phyloP scores from a whole-genome alignment of 2,797 vertebrate genomes.

The Hafferia zeledoni region DNA sequence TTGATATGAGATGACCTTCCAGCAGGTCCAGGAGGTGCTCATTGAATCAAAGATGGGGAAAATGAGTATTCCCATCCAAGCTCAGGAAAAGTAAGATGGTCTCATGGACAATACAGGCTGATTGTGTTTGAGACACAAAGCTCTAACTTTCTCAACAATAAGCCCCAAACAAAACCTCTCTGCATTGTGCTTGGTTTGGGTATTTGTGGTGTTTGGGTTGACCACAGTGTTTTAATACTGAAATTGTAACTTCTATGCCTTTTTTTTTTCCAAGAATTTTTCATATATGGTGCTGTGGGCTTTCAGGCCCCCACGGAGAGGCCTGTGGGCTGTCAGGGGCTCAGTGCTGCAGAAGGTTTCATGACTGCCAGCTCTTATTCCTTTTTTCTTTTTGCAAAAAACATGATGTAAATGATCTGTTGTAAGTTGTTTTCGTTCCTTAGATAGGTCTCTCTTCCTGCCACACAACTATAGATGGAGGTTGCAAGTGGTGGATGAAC shows the following conservation, averaged over 20 bases:
- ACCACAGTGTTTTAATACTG: background rate
- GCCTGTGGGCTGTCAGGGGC: background rate
- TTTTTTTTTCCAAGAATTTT: background rate
- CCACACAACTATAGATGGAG: fast-evolving
- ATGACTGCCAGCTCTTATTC: background rate
- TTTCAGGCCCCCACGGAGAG: background rate
- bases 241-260: background rate
- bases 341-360: background rate
- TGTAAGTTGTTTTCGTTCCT: background rate
- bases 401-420: too few relatives aligned
- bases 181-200: background rate
- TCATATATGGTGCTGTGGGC: background rate
- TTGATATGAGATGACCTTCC: background rate
- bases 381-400: background rate
- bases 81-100: background rate
- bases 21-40: background rate
- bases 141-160: background rate
- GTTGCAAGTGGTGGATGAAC: background rate
- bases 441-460: background rate
- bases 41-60: background rate
- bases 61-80: background rate
- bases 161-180: background rate
- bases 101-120: background rate
- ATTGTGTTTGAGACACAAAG: background rate
- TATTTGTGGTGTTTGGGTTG: background rate